Conservation (phyloP, 2,888 invertebrate genomes). For the Listrodromus nycthemerus region DNA sequence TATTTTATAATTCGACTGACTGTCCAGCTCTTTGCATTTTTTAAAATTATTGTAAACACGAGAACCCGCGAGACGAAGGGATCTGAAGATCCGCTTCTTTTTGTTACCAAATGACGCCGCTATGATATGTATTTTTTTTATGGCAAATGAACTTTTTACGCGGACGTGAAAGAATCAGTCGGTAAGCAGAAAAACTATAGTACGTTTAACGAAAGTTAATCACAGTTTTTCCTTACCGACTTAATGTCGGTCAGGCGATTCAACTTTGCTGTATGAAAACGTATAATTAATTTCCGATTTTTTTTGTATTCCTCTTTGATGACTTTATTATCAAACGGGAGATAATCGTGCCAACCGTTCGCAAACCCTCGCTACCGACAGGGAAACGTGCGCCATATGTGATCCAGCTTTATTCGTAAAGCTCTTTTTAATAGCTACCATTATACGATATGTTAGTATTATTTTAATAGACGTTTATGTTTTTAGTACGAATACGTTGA, state of each 20-base stretch:
- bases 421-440: constrained; percentile 30
- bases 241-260: too few relatives aligned
- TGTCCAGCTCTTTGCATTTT: background rate
- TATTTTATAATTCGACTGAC: constrained; percentile 25
- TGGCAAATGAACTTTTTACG: background rate
- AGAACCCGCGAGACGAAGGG: constrained; percentile 5
- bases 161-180: background rate
- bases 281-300: constrained; percentile 14
- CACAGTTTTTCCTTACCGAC: too few relatives aligned
- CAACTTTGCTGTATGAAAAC: background rate
- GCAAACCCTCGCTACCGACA: constrained; percentile 18
- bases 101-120: constrained; percentile 48
- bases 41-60: background rate
- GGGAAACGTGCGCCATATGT: constrained; percentile 44
- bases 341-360: constrained; percentile 52
- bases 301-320: constrained; percentile 28
- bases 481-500: constrained; percentile 50
- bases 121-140: constrained; percentile 47
- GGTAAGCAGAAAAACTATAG: background rate
- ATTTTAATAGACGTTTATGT: constrained; percentile 49
- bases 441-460: constrained; percentile 47
- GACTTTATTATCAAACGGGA: constrained; percentile 19
- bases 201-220: too few relatives aligned
- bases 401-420: constrained; percentile 46
- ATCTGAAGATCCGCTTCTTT: constrained; percentile 21